Evolutionary conservation across 2,113 vertebrate genomes (phyloP).

Genomic region (Melanostigma gelatinosum): DNA sequence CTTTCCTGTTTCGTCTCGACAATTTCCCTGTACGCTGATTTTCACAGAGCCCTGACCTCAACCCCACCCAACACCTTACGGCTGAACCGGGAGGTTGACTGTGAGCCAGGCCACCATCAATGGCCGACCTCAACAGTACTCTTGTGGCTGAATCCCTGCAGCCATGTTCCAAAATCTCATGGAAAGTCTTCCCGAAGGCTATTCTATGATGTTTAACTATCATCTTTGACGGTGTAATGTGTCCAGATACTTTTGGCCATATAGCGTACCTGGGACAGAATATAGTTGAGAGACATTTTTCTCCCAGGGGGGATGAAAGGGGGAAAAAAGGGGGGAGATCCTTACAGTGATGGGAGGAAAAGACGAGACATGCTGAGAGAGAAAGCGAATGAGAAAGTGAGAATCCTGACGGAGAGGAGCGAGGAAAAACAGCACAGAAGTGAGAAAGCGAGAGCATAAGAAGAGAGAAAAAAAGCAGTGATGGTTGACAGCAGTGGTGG

Average conservation of each 20-base stretch:
- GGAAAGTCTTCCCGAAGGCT: background rate
- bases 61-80: background rate
- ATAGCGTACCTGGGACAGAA: background rate
- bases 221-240: background rate
- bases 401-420: background rate
- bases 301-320: background rate
- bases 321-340: background rate
- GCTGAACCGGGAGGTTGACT: background rate
- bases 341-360: background rate
- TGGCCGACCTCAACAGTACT: background rate
- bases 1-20: background rate
- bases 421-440: background rate
- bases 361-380: slow-evolving; percentile 3
- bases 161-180: background rate
- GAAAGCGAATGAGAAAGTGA: background rate
- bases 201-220: background rate
- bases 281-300: background rate
- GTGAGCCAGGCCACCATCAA: background rate
- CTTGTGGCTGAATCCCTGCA: background rate
- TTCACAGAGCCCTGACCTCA: background rate
- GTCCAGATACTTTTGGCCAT: background rate
- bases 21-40: background rate
- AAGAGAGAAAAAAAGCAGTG: background rate
- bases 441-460: slow-evolving; percentile 4
- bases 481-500: slow-evolving; percentile 29